These are phyloP conservation scores for Styela plicata DNA, from an alignment of 23 tunicate genomes.

Conservation along the genomic window DNA sequence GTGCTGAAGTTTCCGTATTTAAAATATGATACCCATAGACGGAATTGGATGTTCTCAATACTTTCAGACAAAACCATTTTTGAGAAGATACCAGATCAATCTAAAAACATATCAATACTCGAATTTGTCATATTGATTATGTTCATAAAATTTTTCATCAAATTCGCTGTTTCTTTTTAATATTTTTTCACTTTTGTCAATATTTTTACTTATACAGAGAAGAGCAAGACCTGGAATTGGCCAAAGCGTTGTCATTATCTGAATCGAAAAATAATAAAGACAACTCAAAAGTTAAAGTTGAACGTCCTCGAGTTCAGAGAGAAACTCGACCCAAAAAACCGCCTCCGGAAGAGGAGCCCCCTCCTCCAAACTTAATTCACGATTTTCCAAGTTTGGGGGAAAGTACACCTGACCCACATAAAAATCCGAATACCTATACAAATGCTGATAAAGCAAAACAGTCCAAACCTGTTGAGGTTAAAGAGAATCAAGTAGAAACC, in stretches of 20 bases:
- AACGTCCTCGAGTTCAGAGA: slow-evolving; percentile 23
- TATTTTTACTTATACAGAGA: slow-evolving; percentile 20
- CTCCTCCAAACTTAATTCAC: slow-evolving; percentile 1
- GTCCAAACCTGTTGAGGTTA: background rate
- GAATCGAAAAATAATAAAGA: slow-evolving; percentile 27
- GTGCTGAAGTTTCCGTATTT: too few species aligned
- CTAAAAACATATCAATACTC: too few species aligned
- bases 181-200: too few species aligned
- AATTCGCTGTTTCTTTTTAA: too few species aligned
- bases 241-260: slow-evolving; percentile 39
- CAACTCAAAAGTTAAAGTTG: background rate
- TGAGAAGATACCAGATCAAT: too few species aligned
- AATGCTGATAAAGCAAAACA: background rate
- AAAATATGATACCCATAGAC: too few species aligned
- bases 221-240: slow-evolving; percentile 37
- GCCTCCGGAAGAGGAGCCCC: background rate
- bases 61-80: too few species aligned
- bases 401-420: background rate
- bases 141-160: too few species aligned
- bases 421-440: background rate
- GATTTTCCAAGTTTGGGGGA: slow-evolving; percentile 30
- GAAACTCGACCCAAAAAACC: background rate
- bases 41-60: too few species aligned
- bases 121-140: too few species aligned
- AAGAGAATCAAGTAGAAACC: background rate